Evolutionary conservation across 2,888 invertebrate genomes (phyloP).

Genomic region (Pachydiplax longipennis): DNA sequence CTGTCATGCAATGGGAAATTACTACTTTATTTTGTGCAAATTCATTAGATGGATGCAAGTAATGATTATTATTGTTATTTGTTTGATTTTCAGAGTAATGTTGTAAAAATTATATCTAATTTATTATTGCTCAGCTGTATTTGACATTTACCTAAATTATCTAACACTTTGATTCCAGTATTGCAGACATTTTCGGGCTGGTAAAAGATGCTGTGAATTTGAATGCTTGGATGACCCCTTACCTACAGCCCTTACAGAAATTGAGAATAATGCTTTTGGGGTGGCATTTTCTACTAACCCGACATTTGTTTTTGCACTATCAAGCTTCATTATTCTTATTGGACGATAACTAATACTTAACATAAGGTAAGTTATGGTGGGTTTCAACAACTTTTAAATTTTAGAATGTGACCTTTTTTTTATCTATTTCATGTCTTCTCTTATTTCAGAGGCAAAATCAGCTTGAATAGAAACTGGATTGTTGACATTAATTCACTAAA

Average conservation of each 20-base stretch:
- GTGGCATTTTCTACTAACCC: not conserved
- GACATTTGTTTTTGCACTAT: not conserved
- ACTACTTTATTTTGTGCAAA: too few relatives aligned
- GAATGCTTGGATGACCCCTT: slow-evolving; percentile 74
- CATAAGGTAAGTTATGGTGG: not conserved
- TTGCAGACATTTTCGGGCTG: slow-evolving; percentile 84
- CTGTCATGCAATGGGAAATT: too few relatives aligned
- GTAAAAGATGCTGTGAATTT: slow-evolving; percentile 88
- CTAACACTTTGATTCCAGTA: slow-evolving; percentile 65
- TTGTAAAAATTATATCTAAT: too few relatives aligned
- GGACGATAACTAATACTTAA: slow-evolving; percentile 12
- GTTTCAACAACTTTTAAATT: not conserved
- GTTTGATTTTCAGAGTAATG: too few relatives aligned
- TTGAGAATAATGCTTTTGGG: slow-evolving; percentile 4
- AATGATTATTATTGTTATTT: too few relatives aligned
- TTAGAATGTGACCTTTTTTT: not conserved
- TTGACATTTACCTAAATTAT: not conserved
- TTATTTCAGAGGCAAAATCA: slow-evolving; percentile 15
- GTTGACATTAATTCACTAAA: not conserved
- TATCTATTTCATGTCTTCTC: not conserved
- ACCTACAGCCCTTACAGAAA: slow-evolving; percentile 29
- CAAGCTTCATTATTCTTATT: slow-evolving; percentile 6
- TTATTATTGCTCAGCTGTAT: not conserved
- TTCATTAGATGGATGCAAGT: too few relatives aligned
- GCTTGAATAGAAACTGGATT: not conserved